Evolutionary conservation across 30 jellyfish, hydroid and myxozoan species (phyloP).

Genomic region (Nemopilema nomurai): DNA sequence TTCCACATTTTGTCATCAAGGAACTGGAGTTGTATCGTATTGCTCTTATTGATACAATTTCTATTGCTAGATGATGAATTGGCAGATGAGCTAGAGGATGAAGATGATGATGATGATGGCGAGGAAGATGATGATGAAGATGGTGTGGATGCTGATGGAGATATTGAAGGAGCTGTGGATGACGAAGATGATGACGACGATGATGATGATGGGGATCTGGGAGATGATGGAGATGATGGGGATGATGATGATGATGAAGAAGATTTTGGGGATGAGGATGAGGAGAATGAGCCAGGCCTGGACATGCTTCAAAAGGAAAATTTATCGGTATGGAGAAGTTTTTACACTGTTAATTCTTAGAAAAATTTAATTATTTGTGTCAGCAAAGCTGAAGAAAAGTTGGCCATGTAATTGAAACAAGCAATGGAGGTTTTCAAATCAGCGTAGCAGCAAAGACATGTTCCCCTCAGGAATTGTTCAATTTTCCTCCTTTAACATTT

Average conservation of each 20-base stretch:
- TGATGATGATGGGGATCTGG: slow-evolving; percentile 75
- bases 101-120: slow-evolving; percentile 68
- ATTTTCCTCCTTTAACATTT: too few species aligned
- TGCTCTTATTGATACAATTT: too few species aligned
- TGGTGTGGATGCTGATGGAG: slow-evolving; percentile 63
- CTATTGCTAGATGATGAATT: too few species aligned
- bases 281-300: slow-evolving; percentile 84
- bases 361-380: too few species aligned
- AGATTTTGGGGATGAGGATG: slow-evolving; percentile 85
- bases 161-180: slow-evolving; percentile 68
- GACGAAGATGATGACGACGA: slow-evolving; percentile 85
- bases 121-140: slow-evolving; percentile 73
- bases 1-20: neutral
- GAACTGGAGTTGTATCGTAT: too few species aligned
- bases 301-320: slow-evolving; percentile 85
- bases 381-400: too few species aligned
- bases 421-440: too few species aligned
- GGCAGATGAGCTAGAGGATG: slow-evolving; percentile 63
- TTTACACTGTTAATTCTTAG: neutral
- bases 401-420: too few species aligned
- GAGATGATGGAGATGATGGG: slow-evolving; percentile 49
- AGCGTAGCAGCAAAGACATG: too few species aligned
- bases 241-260: slow-evolving; percentile 85
- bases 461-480: too few species aligned
- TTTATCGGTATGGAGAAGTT: slow-evolving; percentile 55